Conservation (phyloP, 2,113 vertebrate genomes). For the Thryonomys swinderianus region DNA sequence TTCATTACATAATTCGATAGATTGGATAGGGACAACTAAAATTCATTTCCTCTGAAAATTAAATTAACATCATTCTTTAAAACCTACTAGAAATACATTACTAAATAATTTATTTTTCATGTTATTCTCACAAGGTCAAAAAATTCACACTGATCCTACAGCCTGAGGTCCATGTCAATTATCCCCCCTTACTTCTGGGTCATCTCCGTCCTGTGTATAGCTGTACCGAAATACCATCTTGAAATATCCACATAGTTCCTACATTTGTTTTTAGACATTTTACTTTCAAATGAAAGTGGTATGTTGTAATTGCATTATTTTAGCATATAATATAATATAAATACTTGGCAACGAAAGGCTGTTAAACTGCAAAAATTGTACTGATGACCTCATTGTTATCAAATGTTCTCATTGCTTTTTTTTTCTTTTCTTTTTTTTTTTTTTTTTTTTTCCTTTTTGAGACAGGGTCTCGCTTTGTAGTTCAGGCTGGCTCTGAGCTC, state of each 20-base stretch:
- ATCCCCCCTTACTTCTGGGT: background rate
- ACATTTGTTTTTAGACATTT: background rate
- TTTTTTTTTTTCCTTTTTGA: too few species aligned
- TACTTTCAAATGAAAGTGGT: background rate
- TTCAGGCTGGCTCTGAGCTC: too few species aligned
- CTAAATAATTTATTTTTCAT: conserved; percentile 34
- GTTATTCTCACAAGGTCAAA: background rate
- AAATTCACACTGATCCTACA: background rate
- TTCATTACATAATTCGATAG: background rate
- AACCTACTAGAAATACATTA: background rate
- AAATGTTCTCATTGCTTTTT: too few species aligned
- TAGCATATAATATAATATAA: background rate
- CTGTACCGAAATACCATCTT: background rate
- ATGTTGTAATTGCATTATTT: background rate
- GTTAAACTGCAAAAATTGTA: background rate
- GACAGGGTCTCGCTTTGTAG: too few species aligned
- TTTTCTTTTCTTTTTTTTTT: too few species aligned
- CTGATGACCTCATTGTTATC: background rate
- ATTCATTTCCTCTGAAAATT: background rate
- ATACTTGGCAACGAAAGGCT: background rate
- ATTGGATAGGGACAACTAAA: background rate
- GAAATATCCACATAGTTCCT: background rate
- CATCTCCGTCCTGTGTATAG: background rate
- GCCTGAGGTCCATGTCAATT: background rate
- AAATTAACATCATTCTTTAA: background rate